These are phyloP conservation scores for Drosophila colorata DNA, from an alignment of 2,888 invertebrate genomes.

Conservation along the genomic window DNA sequence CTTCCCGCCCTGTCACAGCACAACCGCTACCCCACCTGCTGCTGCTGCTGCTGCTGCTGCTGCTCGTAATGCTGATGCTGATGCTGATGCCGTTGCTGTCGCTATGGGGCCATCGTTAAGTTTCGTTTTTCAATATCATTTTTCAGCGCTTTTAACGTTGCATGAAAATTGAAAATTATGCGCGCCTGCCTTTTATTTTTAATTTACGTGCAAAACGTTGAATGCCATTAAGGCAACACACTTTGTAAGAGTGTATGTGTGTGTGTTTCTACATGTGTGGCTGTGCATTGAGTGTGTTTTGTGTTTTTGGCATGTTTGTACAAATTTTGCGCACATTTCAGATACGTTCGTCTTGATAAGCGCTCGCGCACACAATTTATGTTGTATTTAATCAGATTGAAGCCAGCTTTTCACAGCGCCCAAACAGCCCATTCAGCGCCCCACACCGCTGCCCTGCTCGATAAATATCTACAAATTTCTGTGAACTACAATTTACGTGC, in stretches of 20 bases:
- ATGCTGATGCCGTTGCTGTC: slow-evolving; percentile 2
- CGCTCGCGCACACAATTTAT: slow-evolving; percentile 61
- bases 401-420: slow-evolving; percentile 11
- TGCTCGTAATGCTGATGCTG: slow-evolving; percentile 1
- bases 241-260: neutral
- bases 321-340: slow-evolving; percentile 61
- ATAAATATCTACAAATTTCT: slow-evolving; percentile 40
- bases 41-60: neutral
- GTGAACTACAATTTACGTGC: slow-evolving; percentile 43
- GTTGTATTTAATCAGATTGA: slow-evolving; percentile 75
- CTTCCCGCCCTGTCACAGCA: neutral
- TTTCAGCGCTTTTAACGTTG: slow-evolving; percentile 59
- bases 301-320: slow-evolving; percentile 47
- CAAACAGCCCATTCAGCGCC: neutral
- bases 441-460: neutral
- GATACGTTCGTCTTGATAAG: slow-evolving; percentile 54
- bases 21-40: neutral
- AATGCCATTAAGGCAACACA: slow-evolving; percentile 35
- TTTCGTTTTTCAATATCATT: slow-evolving; percentile 72
- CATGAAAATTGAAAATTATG: slow-evolving; percentile 76
- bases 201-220: slow-evolving; percentile 55
- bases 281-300: slow-evolving; percentile 1
- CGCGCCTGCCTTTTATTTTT: slow-evolving; percentile 57
- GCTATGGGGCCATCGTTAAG: slow-evolving; percentile 46
- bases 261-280: slow-evolving; percentile 6